Percentiles rank a stretch among this genome's conserved stretches.
phyloP scores from a whole-genome alignment of 1,140 invertebrate genomes.

The Halictus rubicundus region DNA sequence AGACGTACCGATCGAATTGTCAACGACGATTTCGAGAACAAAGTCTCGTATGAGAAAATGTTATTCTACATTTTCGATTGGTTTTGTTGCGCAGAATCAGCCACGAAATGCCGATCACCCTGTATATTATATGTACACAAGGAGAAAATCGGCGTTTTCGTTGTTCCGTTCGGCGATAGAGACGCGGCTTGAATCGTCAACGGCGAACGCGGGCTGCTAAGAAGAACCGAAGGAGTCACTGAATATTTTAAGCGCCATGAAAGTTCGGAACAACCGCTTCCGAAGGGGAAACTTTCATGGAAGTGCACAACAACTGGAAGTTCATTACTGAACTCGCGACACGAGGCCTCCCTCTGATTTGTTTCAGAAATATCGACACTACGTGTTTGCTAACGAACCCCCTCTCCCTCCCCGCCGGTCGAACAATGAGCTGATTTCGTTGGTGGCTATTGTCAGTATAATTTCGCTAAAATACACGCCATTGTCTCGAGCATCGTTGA shows the following conservation, averaged over 20 bases:
- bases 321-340: slow-evolving; percentile 3
- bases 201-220: neutral
- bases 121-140: too few relatives aligned
- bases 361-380: slow-evolving; percentile 40
- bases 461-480: slow-evolving; percentile 34
- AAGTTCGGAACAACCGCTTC: neutral
- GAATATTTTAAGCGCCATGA: slow-evolving; percentile 3
- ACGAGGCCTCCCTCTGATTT: slow-evolving; percentile 15
- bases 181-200: slow-evolving; percentile 10
- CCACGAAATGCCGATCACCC: too few relatives aligned
- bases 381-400: slow-evolving; percentile 36
- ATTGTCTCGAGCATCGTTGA: slow-evolving; percentile 39
- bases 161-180: neutral
- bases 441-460: slow-evolving; percentile 21
- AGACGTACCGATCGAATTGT: too few relatives aligned
- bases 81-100: too few relatives aligned
- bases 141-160: neutral
- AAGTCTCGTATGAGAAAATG: too few relatives aligned
- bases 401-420: too few relatives aligned
- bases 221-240: neutral
- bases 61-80: too few relatives aligned
- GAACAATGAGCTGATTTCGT: slow-evolving; percentile 39
- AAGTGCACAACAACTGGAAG: slow-evolving; percentile 4
- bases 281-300: slow-evolving; percentile 6
- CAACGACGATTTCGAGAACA: too few relatives aligned